phyloP scores from a whole-genome alignment of 2,113 vertebrate genomes.

The Sebastes fasciatus region DNA sequence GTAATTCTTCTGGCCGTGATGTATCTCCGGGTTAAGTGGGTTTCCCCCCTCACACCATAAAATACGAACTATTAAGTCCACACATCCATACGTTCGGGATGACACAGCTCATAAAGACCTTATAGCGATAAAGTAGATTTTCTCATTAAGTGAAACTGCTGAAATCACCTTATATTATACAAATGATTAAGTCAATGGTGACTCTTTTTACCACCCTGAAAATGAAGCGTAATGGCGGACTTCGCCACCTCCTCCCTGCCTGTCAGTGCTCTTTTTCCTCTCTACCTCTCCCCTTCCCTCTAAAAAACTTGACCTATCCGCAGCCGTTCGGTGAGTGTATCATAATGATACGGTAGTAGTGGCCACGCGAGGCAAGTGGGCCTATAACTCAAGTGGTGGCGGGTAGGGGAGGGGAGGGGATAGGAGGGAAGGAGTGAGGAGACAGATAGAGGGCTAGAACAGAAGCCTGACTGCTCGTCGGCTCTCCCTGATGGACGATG shows the following conservation, averaged over 20 bases:
- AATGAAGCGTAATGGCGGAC: slow-evolving; percentile 68
- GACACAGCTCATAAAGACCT: slow-evolving; percentile 82
- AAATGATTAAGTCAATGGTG: slow-evolving; percentile 83
- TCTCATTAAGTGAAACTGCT: slow-evolving; percentile 83
- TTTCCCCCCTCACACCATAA: slow-evolving; percentile 74
- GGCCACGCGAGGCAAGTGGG: slow-evolving; percentile 34
- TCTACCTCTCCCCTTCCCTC: slow-evolving; percentile 37
- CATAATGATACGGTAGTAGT: slow-evolving; percentile 63
- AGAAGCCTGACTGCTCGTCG: slow-evolving; percentile 41
- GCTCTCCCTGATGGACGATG: slow-evolving; percentile 53
- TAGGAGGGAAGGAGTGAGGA: neutral
- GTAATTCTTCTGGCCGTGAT: slow-evolving; percentile 70
- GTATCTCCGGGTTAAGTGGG: slow-evolving; percentile 79
- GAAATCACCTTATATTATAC: slow-evolving; percentile 80
- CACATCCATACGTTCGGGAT: slow-evolving; percentile 76
- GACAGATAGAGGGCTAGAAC: neutral
- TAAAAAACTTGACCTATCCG: slow-evolving; percentile 64
- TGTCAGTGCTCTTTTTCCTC: slow-evolving; percentile 36
- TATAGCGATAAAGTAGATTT: slow-evolving; percentile 79
- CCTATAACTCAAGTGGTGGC: slow-evolving; percentile 53
- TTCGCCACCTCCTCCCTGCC: slow-evolving; percentile 57
- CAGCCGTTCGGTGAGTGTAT: slow-evolving; percentile 64
- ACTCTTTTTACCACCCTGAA: slow-evolving; percentile 68
- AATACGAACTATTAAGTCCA: slow-evolving; percentile 80
- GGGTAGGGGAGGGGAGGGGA: neutral